Conservation (phyloP, 2,113 vertebrate genomes). For the Phalacrocorax brasilianus region DNA sequence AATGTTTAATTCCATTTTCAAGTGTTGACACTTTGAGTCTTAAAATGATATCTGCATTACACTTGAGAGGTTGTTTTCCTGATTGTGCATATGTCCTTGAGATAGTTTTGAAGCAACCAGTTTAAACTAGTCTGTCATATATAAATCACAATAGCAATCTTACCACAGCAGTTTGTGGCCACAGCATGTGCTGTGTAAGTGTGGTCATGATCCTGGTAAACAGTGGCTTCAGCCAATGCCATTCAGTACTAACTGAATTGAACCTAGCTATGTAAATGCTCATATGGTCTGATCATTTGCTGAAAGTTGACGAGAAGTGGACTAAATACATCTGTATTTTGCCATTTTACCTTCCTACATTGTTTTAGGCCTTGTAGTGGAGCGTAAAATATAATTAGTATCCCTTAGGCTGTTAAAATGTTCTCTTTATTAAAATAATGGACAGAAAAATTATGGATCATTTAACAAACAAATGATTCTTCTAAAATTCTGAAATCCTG, state of each 20-base stretch:
- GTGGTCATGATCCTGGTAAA: not conserved
- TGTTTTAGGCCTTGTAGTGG: not conserved
- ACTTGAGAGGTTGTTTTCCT: not conserved
- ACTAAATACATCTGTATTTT: not conserved
- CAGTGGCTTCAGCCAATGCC: not conserved
- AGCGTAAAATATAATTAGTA: not conserved
- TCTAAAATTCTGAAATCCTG: not conserved
- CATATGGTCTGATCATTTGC: not conserved
- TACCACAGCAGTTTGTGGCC: not conserved
- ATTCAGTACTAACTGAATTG: not conserved
- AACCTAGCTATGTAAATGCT: not conserved
- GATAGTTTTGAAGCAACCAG: not conserved
- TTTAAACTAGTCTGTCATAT: not conserved
- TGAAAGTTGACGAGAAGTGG: not conserved
- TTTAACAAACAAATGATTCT: not conserved
- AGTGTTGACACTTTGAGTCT: not conserved
- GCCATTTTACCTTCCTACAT: not conserved
- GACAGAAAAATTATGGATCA: not conserved
- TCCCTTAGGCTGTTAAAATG: not conserved
- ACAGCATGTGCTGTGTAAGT: not conserved
- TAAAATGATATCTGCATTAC: not conserved
- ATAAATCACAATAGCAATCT: not conserved
- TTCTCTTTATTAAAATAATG: not conserved
- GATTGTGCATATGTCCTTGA: not conserved
- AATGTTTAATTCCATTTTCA: not conserved